phyloP scores from a whole-genome alignment of 2,888 invertebrate species.

The Mesodorylaimus sp. region DNA sequence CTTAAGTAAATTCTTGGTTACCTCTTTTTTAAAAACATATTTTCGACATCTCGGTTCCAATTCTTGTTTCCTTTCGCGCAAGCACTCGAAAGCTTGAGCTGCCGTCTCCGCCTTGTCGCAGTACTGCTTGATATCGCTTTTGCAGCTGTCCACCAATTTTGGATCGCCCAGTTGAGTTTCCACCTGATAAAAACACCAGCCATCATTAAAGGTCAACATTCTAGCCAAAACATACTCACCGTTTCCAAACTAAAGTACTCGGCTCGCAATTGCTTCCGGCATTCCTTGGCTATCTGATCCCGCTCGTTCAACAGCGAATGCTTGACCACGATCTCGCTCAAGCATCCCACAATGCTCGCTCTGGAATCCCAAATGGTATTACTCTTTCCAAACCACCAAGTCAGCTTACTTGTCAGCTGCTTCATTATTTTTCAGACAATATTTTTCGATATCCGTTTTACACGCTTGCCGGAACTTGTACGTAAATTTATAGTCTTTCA shows the following conservation, averaged over 20 bases:
- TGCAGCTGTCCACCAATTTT: constrained; percentile 26
- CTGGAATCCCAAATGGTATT: constrained; percentile 12
- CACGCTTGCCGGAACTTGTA: constrained; percentile 87
- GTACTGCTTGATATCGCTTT: constrained; percentile 17
- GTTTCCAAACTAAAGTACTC: constrained; percentile 58
- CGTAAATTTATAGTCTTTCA: constrained; percentile 80
- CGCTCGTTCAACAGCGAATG: constrained; percentile 36
- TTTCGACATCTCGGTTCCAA: constrained; percentile 27
- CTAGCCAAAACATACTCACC: constrained; percentile 12
- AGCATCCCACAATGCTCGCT: constrained; percentile 51
- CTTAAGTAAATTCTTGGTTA: constrained; percentile 12
- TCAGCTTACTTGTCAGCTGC: neutral
- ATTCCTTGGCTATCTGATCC: constrained; percentile 64
- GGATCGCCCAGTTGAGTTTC: constrained; percentile 46
- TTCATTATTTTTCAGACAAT: constrained; percentile 32
- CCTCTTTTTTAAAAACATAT: constrained; percentile 34
- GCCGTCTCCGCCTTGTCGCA: constrained; percentile 14
- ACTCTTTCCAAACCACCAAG: too few relatives aligned
- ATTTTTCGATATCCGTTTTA: constrained; percentile 41
- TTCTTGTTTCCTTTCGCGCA: constrained; percentile 26
- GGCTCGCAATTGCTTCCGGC: constrained; percentile 69
- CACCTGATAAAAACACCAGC: too few relatives aligned
- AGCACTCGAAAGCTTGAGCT: constrained; percentile 30
- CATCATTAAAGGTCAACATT: neutral
- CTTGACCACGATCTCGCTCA: constrained; percentile 73